Evolutionary conservation across 2,113 vertebrate genomes (phyloP).

Genomic region (Elaphurus davidianus): DNA sequence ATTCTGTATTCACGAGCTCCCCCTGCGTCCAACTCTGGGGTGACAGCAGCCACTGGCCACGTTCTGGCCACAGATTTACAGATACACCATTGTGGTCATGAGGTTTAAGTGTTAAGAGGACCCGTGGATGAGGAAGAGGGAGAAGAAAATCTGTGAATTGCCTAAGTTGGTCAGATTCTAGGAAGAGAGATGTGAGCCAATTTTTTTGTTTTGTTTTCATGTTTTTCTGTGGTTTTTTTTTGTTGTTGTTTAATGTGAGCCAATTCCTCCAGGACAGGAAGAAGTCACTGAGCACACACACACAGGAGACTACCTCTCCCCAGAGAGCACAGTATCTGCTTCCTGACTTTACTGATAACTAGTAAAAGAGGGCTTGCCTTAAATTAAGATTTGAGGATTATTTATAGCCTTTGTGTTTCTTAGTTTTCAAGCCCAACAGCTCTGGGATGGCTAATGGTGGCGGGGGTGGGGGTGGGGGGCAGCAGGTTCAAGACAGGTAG

Average conservation of each 20-base stretch:
- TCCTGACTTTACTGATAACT: background rate
- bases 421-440: background rate
- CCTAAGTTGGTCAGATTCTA: background rate
- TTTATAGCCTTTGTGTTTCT: background rate
- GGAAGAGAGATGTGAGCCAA: background rate
- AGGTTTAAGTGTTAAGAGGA: background rate
- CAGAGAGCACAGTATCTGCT: background rate
- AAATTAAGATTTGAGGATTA: background rate
- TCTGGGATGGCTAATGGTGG: background rate
- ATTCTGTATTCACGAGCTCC: rapidly evolving
- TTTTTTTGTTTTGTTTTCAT: background rate
- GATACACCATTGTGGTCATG: background rate
- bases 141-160: background rate
- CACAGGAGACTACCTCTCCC: background rate
- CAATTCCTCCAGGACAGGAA: background rate
- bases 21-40: background rate
- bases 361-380: background rate
- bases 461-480: background rate
- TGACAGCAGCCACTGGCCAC: background rate
- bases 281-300: background rate
- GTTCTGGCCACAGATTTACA: background rate
- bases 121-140: no score
- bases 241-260: background rate
- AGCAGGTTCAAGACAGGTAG: background rate
- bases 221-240: background rate